phyloP scores from a whole-genome alignment of 2,888 invertebrate species.

The Netelia melanura region DNA sequence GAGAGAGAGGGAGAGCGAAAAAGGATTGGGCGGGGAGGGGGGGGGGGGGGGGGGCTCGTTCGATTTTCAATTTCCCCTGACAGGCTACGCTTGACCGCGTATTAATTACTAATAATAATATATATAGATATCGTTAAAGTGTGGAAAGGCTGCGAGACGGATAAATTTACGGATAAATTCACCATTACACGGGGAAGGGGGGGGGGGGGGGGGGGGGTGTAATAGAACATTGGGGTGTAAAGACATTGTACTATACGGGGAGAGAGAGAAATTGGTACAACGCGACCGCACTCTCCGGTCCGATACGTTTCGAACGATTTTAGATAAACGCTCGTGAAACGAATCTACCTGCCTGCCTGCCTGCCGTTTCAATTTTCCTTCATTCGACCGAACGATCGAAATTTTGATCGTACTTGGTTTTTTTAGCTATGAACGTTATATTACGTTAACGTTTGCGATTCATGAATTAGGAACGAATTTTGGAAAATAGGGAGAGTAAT shows the following conservation, averaged over 20 bases:
- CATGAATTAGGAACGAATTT: no score
- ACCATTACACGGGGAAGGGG: no score
- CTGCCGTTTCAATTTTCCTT: not conserved
- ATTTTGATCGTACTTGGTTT: no score
- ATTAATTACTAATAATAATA: conserved; percentile 60
- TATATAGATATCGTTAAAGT: conserved; percentile 5
- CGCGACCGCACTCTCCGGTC: no score
- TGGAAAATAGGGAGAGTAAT: no score
- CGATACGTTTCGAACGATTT: not conserved
- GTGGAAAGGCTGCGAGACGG: not conserved
- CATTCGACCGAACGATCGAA: no score
- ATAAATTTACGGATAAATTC: conserved; percentile 6
- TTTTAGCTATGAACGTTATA: no score
- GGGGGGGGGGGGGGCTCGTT: conserved; percentile 16
- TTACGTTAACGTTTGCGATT: no score
- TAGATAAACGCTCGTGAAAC: not conserved
- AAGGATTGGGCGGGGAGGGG: no score
- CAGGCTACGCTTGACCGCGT: conserved; percentile 50
- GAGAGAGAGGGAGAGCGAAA: not conserved
- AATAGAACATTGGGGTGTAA: not conserved
- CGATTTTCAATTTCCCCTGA: conserved; percentile 62
- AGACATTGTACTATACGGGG: conserved; percentile 28
- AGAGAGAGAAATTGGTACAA: no score
- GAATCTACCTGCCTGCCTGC: not conserved
- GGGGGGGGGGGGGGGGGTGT: not conserved